Conservation (phyloP, 2,113 vertebrate species). For the Etheostoma cragini region DNA sequence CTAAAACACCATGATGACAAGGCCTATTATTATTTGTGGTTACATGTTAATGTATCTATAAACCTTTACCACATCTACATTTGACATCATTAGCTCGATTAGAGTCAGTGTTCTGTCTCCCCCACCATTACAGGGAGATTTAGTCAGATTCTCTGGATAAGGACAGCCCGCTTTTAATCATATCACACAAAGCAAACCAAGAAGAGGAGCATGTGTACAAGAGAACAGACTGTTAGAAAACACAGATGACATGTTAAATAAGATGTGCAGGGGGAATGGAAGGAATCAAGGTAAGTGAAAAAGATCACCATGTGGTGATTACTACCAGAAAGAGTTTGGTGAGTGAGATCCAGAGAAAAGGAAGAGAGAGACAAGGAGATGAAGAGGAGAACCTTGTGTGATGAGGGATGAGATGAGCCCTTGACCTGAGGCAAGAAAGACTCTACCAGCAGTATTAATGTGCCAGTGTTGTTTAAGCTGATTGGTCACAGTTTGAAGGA, state of each 20-base stretch:
- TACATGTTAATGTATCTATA: constrained; percentile 47
- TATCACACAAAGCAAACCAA: constrained; percentile 60
- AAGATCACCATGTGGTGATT: neutral
- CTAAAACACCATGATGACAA: constrained; percentile 25
- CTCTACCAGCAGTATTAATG: constrained; percentile 66
- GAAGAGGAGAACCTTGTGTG: constrained; percentile 57
- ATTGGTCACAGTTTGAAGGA: constrained; percentile 60
- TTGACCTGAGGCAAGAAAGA: constrained; percentile 60
- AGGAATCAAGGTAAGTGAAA: constrained; percentile 38
- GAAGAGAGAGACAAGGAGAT: constrained; percentile 41
- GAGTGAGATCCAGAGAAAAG: constrained; percentile 32
- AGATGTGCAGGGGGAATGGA: constrained; percentile 30
- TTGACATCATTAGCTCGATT: constrained; percentile 77
- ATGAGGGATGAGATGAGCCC: constrained; percentile 66
- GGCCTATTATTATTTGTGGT: constrained; percentile 40
- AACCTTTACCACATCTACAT: constrained; percentile 54
- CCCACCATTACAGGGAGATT: constrained; percentile 59
- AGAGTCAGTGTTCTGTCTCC: constrained; percentile 47
- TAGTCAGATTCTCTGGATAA: constrained; percentile 59
- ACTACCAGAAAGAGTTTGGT: neutral
- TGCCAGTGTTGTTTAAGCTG: constrained; percentile 69
- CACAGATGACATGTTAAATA: constrained; percentile 45
- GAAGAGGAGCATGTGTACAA: constrained; percentile 55
- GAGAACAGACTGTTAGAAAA: constrained; percentile 62
- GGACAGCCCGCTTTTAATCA: constrained; percentile 69